A percentile compares a stretch with the other conserved stretches of the same genome.
Conservation (phyloP, 1,140 invertebrate species). For the Camponotus vicinus region DNA sequence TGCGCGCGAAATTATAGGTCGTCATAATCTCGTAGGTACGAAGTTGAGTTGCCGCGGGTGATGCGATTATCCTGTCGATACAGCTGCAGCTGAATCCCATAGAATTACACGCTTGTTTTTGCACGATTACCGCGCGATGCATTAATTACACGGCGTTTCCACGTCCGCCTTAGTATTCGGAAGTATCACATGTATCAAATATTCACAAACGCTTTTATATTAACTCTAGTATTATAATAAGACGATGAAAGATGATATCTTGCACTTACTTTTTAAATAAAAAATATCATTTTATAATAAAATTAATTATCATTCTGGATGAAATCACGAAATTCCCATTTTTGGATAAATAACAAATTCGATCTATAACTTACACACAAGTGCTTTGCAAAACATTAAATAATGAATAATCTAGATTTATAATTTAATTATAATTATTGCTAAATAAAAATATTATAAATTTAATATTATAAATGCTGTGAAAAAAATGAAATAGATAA, state of each 20-base stretch:
- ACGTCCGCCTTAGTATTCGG: neutral
- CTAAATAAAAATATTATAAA: neutral
- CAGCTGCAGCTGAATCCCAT: neutral
- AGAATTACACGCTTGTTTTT: conserved; percentile 36
- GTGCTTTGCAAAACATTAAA: neutral
- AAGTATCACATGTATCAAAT: conserved; percentile 18
- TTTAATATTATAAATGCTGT: too few relatives aligned
- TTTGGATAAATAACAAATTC: neutral
- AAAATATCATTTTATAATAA: neutral
- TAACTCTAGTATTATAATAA: neutral
- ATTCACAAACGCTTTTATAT: neutral
- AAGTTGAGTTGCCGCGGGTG: conserved; percentile 57
- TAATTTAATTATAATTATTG: neutral
- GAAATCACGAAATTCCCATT: neutral
- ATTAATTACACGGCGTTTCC: conserved; percentile 44
- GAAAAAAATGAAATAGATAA: neutral
- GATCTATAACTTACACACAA: neutral
- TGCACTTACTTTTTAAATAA: neutral
- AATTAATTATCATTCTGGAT: neutral
- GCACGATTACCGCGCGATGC: conserved; percentile 55
- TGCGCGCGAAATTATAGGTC: conserved; percentile 64
- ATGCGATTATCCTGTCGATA: conserved; percentile 65
- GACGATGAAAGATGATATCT: neutral
- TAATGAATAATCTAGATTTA: neutral
- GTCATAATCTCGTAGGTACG: conserved; percentile 50